These are phyloP conservation scores for Porites rus DNA, from an alignment of 92 coral and sea anemone species.

Conservation along the genomic window DNA sequence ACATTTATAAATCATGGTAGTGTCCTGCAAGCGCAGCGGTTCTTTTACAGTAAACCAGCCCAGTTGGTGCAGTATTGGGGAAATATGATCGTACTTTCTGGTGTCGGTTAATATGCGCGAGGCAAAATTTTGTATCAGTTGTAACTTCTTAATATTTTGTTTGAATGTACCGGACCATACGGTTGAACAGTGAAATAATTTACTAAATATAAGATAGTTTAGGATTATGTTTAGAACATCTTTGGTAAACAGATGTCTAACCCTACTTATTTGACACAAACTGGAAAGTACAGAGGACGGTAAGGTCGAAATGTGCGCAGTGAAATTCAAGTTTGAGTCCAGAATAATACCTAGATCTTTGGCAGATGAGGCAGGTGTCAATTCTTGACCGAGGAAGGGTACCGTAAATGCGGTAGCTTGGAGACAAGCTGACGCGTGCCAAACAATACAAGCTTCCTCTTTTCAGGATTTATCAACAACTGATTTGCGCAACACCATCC, in stretches of 20 bases:
- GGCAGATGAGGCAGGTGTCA: neutral
- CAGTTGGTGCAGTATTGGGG: neutral
- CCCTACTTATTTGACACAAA: no score
- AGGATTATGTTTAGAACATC: no score
- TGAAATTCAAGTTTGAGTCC: neutral
- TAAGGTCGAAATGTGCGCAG: neutral
- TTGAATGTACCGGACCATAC: no score
- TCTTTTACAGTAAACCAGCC: no score
- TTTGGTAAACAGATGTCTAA: no score
- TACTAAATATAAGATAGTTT: no score
- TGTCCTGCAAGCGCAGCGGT: neutral
- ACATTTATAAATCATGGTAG: neutral
- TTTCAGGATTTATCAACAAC: slow-evolving; percentile 4
- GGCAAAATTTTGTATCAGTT: no score
- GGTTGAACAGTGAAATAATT: no score
- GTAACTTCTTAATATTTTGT: no score
- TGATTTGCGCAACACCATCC: neutral
- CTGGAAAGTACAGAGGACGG: no score
- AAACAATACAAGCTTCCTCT: slow-evolving; percentile 5
- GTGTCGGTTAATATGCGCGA: neutral
- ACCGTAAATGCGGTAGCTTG: neutral
- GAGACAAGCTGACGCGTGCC: neutral
- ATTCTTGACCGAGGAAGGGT: slow-evolving; percentile 6
- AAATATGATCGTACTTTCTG: neutral
- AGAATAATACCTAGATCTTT: neutral